A percentile compares a stretch with the other conserved stretches of the same genome.
Conservation (phyloP, 1,140 invertebrate genomes). For the Potamilus streckersoni region DNA sequence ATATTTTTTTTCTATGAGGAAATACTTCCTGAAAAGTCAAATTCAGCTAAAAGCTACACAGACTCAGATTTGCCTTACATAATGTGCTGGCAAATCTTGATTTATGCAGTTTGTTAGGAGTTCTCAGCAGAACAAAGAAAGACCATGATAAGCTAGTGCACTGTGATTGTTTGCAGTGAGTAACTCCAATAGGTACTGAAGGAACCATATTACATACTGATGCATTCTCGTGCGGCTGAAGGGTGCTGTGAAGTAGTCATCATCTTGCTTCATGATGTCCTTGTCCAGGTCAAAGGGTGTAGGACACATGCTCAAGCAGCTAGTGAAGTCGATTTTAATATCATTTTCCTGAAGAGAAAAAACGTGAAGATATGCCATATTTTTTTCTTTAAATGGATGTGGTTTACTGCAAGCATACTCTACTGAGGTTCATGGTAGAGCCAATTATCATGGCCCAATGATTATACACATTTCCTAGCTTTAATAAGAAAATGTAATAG, state of each 20-base stretch:
- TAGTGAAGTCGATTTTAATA: slow-evolving; percentile 35
- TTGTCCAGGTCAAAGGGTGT: slow-evolving; percentile 58
- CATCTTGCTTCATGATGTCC: slow-evolving; percentile 49
- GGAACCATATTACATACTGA: slow-evolving; percentile 74
- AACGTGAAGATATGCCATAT: background rate
- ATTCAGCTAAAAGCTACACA: too few relatives aligned
- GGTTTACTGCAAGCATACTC: background rate
- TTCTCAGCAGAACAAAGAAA: background rate
- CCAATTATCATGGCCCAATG: too few relatives aligned
- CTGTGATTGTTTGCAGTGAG: too few relatives aligned
- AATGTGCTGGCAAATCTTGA: too few relatives aligned
- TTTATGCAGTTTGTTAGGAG: too few relatives aligned
- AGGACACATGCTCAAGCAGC: slow-evolving; percentile 39
- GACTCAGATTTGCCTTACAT: too few relatives aligned
- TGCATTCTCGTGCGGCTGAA: slow-evolving; percentile 83
- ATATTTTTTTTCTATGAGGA: background rate
- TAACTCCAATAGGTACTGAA: too few relatives aligned
- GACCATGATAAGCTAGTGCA: background rate
- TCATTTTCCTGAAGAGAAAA: slow-evolving; percentile 54
- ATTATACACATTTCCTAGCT: too few relatives aligned
- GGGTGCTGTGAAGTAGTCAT: slow-evolving; percentile 77
- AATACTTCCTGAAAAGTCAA: too few relatives aligned
- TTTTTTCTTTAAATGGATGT: background rate
- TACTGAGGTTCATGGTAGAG: too few relatives aligned
- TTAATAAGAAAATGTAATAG: too few relatives aligned